Evolutionary conservation across 2,888 invertebrate genomes (phyloP), one percentile per base, ranked within the genome.

Genomic region (Chrysodeixis includens): DNA sequence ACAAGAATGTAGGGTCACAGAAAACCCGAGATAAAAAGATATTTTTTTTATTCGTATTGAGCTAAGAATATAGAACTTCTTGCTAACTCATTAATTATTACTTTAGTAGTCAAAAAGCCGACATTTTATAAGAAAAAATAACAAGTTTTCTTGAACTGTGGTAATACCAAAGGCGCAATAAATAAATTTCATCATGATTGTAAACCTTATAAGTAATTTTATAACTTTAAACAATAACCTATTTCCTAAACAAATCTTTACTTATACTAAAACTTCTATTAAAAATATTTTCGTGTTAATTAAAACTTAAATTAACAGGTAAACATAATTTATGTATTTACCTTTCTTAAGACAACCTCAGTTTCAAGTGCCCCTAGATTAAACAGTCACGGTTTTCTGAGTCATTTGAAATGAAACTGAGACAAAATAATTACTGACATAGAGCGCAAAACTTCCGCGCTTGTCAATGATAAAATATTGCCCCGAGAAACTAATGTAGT

Each of bases 371-470:
- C 46, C 16, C 20, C 44, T 44, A 10, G 55, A 56, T 44, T 62
- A 57, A 63, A 52, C 54, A 61, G 56, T 69, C 61, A 69, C 69
- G 66, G 18, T 66, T 65, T 56, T 55, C 30, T 69, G 69, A 69
- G 30, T 73, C 63, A 73, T 64, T 46, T 22, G 4, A 9, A 46
- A 18, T 63, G 18, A 7, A 40, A 10, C 26, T 65, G 40, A 63
- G 46, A 57, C n/a, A 44, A 59, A 61, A 59, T 76, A 55, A 60
- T 57, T 46, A 55, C 56, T 49, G 51, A 46, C 10, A 14, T n/a
- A 53, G 32, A 57, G 30, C 22, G 44, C 46, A 40, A 72, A 63
- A 69, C 74, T 78, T 78, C 65, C 74, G 60, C 20, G 57, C 32
- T 16, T 65, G 56, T 57, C 59, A 67, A 68, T 57, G 51, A 65